Conservation (phyloP, 2,888 invertebrate genomes). For the Chrysolina haemoptera region DNA sequence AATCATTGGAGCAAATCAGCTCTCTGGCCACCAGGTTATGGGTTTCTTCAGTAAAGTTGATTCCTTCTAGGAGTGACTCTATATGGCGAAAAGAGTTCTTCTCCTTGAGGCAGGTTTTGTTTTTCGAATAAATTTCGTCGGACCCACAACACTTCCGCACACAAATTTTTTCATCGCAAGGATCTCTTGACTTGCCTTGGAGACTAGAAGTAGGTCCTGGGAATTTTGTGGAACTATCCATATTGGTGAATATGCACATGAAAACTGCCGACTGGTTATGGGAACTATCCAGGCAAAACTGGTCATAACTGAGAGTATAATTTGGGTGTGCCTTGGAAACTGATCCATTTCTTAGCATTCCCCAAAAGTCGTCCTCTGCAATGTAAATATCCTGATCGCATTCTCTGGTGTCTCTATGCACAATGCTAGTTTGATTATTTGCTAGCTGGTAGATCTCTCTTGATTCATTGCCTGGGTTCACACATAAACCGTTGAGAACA, state of each 20-base stretch:
- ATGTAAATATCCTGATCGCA: not conserved
- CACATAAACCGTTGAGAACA: not conserved
- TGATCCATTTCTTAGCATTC: not conserved
- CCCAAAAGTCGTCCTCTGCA: not conserved
- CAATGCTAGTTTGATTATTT: not conserved
- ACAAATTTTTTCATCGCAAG: constrained; percentile 2
- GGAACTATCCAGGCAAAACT: constrained; percentile 3
- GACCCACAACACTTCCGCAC: constrained; percentile 49
- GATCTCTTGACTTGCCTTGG: not conserved
- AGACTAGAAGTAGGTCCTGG: not conserved
- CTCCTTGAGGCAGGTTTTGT: not conserved
- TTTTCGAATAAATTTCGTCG: constrained; percentile 35
- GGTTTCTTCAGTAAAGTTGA: constrained; percentile 12
- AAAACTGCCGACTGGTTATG: not conserved
- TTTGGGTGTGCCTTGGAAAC: not conserved
- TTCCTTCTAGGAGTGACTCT: not conserved
- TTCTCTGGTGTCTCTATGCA: not conserved
- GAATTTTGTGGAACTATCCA: not conserved
- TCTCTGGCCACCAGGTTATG: constrained; percentile 23
- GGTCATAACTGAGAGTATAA: not conserved
- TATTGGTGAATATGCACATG: not conserved
- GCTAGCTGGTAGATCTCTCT: not conserved
- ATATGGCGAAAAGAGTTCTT: not conserved
- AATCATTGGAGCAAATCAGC: constrained; percentile 24
- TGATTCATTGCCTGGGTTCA: not conserved